Base-by-base conservation (phyloP, 2,113 vertebrate species). In the Misgurnus mizolepis region DNA sequence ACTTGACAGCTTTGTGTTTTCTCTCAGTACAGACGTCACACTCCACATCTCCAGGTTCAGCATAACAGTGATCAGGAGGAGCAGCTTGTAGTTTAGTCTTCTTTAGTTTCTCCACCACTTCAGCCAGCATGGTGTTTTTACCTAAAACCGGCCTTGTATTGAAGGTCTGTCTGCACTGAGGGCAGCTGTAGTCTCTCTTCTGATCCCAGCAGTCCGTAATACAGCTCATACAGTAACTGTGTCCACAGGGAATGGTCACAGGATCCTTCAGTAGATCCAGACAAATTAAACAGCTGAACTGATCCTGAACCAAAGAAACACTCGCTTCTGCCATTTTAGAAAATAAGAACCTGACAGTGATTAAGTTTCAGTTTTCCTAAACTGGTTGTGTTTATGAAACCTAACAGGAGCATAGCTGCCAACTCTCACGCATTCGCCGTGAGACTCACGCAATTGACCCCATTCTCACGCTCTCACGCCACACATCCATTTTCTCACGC, bases 21-120 rank as follows among this genome's bases (percentile, higher is more conserved):
- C 93, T 92, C 47, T 91, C 92, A 0, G 94, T 94, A 89, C 95
- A 95, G 45, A 92, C 94, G 80, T 95, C 94, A 0, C 95, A 95
- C 87, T 83, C 11, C 72, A 82, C 50, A 75, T 83, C 64, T 84
- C 76, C 68, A 83, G 76, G 49, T 86, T 87, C 84, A 89, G 87
- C 12, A 7, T 18, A 50, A 9, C n/a, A 7, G 9, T 45, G 9
- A 10, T 69, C 58, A 56, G 47, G 14, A 12, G 39, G 50, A 70
- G 78, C 60, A 9, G 45, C 50, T 11, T 76, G 47, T 1, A 40
- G 18, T 6, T 53, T 18, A 0, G 14, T 47, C 17, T 66, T n/a
- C 49, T 74, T 7, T 39, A 83, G 55, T 18, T 58, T 18, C n/a
- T 58, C 55, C 17, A 58, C 17, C 55, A 58, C 55, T 58, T 58